Conservation (phyloP, 2,113 vertebrate species). For the Guaruba guarouba region DNA sequence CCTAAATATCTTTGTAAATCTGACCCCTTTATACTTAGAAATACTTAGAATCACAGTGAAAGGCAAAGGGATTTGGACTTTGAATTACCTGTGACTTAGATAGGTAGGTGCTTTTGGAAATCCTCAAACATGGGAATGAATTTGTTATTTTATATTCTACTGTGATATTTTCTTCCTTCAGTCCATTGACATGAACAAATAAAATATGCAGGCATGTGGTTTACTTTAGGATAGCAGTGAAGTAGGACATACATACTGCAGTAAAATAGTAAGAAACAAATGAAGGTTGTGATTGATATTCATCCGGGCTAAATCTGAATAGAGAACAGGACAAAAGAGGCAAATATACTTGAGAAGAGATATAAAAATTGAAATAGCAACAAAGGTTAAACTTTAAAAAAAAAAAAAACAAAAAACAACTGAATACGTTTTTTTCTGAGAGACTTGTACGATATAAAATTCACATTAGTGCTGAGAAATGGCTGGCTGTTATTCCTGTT, state of each 20-base stretch:
- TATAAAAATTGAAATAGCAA: background rate
- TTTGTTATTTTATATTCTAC: background rate
- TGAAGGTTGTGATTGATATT: conserved; percentile 33
- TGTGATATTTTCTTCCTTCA: background rate
- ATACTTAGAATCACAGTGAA: background rate
- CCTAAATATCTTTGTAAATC: conserved; percentile 1
- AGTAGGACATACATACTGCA: background rate
- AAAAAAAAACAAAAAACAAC: no score
- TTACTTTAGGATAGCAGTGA: background rate
- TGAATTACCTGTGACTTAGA: background rate
- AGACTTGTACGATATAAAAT: background rate
- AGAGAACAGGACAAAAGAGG: background rate
- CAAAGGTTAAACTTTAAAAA: background rate
- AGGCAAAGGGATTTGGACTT: background rate
- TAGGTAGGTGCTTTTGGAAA: background rate
- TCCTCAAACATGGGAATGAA: background rate
- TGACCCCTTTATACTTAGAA: background rate
- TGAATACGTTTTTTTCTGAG: background rate
- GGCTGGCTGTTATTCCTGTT: background rate
- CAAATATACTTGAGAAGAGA: background rate
- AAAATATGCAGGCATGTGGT: background rate
- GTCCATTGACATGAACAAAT: background rate
- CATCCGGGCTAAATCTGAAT: background rate
- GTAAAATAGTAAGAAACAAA: background rate
- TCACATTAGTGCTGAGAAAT: background rate